Conservation (phyloP, 2,113 vertebrate species). For the Ondatra zibethicus region DNA sequence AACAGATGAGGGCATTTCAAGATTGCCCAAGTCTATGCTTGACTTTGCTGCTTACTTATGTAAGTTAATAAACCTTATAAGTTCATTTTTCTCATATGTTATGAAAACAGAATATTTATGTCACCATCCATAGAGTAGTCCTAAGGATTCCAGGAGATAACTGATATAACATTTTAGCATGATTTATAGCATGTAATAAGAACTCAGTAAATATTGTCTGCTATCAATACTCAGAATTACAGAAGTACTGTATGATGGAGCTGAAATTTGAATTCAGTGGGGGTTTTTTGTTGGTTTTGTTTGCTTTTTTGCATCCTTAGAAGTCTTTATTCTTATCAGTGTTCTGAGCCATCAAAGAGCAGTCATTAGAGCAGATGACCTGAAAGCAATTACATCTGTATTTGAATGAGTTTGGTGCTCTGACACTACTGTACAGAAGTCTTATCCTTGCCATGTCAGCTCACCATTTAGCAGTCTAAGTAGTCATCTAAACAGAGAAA, state of each 20-base stretch:
- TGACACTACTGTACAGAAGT: conserved; percentile 5
- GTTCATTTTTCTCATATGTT: neutral
- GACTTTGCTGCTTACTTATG: neutral
- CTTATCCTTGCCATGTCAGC: neutral
- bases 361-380: neutral
- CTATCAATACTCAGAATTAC: neutral
- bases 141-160: conserved; percentile 15
- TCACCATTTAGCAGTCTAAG: neutral
- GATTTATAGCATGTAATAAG: neutral
- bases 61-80: neutral
- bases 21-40: neutral
- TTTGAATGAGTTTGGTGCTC: neutral
- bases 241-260: neutral
- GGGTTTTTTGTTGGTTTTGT: neutral
- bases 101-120: neutral
- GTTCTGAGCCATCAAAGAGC: neutral
- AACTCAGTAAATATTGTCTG: conserved; percentile 9
- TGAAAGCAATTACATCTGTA: neutral
- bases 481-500: neutral
- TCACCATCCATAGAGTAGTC: neutral
- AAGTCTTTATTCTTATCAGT: neutral
- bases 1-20: neutral
- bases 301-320: neutral
- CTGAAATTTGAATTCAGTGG: neutral
- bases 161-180: neutral